Percentiles rank a stretch among this genome's conserved stretches.
Conservation (phyloP, 2,797 vertebrate genomes). For the Bufotes viridis region DNA sequence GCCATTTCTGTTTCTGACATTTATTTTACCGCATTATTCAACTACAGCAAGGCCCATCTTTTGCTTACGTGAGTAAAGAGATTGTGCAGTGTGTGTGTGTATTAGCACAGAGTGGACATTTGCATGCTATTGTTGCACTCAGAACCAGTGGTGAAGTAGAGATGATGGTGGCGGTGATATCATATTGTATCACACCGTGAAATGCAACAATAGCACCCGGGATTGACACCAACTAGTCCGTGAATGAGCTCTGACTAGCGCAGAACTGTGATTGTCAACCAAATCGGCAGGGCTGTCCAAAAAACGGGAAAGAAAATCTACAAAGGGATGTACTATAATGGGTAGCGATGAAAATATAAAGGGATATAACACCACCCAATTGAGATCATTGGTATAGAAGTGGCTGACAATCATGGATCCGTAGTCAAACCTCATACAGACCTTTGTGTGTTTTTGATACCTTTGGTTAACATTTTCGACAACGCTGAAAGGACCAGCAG, state of each 20-base stretch:
- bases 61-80: constrained; percentile 85
- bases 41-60: constrained; percentile 82
- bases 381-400: background rate
- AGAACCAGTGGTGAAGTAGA: constrained; percentile 53
- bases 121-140: constrained; percentile 77
- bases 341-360: no score
- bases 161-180: constrained; percentile 58
- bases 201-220: constrained; percentile 66
- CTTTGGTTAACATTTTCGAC: constrained; percentile 63
- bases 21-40: constrained; percentile 76
- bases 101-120: constrained; percentile 76
- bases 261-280: constrained; percentile 58
- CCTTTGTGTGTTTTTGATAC: constrained; percentile 47
- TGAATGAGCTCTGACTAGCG: constrained; percentile 60
- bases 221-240: constrained; percentile 44
- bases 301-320: background rate
- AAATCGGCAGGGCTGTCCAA: background rate
- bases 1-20: constrained; percentile 70
- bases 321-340: background rate
- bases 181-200: constrained; percentile 59
- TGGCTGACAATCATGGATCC: constrained; percentile 45
- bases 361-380: background rate
- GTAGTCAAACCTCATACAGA: constrained; percentile 42
- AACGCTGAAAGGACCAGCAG: constrained; percentile 67
- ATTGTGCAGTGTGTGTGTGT: constrained; percentile 75